phyloP scores from a whole-genome alignment of 2,797 vertebrate genomes.

The Chelidonichthys spinosus region DNA sequence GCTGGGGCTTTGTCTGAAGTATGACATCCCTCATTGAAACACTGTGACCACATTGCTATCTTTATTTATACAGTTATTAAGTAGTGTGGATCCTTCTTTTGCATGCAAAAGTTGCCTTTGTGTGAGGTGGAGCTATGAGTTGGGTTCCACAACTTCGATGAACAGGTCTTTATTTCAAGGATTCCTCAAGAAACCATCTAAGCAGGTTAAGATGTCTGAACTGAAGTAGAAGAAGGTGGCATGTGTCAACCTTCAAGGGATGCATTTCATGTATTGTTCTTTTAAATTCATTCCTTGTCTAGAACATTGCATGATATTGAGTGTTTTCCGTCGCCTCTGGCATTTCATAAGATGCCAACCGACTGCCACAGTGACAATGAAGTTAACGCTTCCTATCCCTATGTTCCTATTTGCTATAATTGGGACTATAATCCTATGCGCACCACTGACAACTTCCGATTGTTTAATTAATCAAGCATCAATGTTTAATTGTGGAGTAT shows the following conservation, averaged over 20 bases:
- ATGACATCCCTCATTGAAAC: slow-evolving; percentile 28
- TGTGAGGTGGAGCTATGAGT: slow-evolving; percentile 32
- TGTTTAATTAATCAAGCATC: neutral
- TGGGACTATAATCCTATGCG: slow-evolving; percentile 1
- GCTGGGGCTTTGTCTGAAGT: slow-evolving; percentile 14
- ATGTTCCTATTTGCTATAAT: slow-evolving; percentile 12
- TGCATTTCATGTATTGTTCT: neutral
- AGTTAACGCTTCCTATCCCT: neutral
- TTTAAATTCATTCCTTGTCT: neutral
- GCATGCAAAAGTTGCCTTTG: neutral
- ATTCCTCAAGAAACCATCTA: slow-evolving; percentile 3
- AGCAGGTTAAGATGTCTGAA: neutral
- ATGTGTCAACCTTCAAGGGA: neutral
- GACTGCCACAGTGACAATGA: slow-evolving; percentile 13
- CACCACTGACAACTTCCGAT: neutral
- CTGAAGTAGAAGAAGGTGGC: neutral
- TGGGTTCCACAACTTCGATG: slow-evolving; percentile 14
- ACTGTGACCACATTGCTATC: slow-evolving; percentile 21
- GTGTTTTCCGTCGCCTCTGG: neutral
- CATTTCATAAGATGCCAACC: neutral
- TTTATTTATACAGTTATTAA: slow-evolving; percentile 33
- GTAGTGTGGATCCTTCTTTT: slow-evolving; percentile 9
- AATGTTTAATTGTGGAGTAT: neutral
- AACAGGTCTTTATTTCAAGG: neutral
- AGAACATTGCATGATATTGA: neutral